Base-by-base conservation (phyloP, 2,888 invertebrate species). In the Zygaena filipendulae region DNA sequence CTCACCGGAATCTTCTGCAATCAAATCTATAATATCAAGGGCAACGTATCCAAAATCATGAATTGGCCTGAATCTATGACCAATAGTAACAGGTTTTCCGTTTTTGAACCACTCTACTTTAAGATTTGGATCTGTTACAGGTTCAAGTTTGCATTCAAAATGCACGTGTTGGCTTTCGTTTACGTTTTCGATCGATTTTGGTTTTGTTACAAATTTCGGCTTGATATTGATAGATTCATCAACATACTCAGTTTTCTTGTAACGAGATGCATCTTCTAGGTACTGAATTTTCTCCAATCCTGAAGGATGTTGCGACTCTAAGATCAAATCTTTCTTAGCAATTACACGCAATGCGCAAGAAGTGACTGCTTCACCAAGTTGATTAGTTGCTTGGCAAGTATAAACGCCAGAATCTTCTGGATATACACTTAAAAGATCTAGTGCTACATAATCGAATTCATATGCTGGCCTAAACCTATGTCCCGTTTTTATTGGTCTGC, bases 21-120 rank as follows among this genome's bases (percentile, higher is more conserved):
- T 97, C 30, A 96, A 82, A 59, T 97, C 97, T 42, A 97, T 88
- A 39, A 99, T 94, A 56, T 98, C 98, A 38, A 99, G 82, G 9
- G 97, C 97, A 11, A 98, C 98, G 59, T 97, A 98, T 21, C 98
- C 98, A 69, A 99, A 98, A 68, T 99, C 98, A 61, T 97, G 96
- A 59, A 96, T 95, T 33, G 97, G 96, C 48, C 95, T 87, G 82
- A 96, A 97, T 52, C 97, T 87, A 59, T 96, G 95, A 25, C 96
- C 97, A 58, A 95, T 87, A 10, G 92, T 95, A 28, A 99, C 88
- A 13, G 97, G 95, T 46, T 91, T 87, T 22, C 95, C 96, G 66
- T 99, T 93, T 59, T 94, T 95, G 57, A 86, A 95, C 97, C 97
- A 98, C 71, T 97, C 97, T 3, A 98, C 95, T 67, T 92, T 94